Base-by-base conservation (phyloP, 2,888 invertebrate genomes). In the Calameuta idolon region DNA sequence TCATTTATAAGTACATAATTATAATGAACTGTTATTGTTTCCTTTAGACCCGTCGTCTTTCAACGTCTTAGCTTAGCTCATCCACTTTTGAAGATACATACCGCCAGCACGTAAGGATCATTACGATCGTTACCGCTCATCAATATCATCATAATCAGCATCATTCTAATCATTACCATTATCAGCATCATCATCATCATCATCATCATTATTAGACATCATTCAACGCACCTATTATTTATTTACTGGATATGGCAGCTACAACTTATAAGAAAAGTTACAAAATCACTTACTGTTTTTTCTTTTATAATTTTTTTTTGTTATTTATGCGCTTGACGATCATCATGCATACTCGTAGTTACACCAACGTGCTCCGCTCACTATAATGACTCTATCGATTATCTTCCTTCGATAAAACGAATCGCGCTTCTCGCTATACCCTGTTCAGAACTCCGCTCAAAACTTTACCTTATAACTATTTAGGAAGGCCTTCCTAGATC, bases 221-320 rank as follows among this genome's bases (percentile, higher is more conserved):
- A 86, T 83, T 87, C 87, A 87, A 83, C 86, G 84, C 85, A 85
- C 87, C 83, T 85, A 75, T 80, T 83, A 85, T 84, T 85, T 86
- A 86, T 85, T 85, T 87, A 88, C 85, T 88, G 88, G 87, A 90
- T 90, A 90, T 90, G 89, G 89, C 90, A 90, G 87, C 90, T 91
- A 90, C 87, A 90, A 91, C 90, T 90, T 89, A 91, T 91, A 87
- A 89, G 88, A 89, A 91, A 82, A 86, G 85, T 90, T 91, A 90
- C 88, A 91, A 91, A 91, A 91, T 90, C 88, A 89, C 90, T 88
- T 86, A 83, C 87, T 84, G 85, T 83, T 86, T 88, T 85, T 83
- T 87, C 80, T 81, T 85, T 35, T 69, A 4, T 37, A 35, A 71
- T 33, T 75, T 73, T 55, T 71, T 75, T 68, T 82, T 81, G 34